phyloP scores from a whole-genome alignment of 2,113 vertebrate genomes.

The Naja naja region DNA sequence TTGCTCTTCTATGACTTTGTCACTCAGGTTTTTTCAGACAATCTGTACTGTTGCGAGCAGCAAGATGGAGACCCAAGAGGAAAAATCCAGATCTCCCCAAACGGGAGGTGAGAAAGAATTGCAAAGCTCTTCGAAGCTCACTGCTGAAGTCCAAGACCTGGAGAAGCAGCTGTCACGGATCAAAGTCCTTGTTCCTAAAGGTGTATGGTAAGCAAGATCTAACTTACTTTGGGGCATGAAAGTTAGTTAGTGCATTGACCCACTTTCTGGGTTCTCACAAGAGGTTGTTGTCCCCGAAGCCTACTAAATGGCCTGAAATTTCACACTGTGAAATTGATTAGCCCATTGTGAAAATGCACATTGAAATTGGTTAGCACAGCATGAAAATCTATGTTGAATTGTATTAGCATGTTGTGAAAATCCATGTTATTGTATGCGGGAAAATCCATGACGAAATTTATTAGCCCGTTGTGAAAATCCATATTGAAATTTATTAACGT shows the following conservation, averaged over 20 bases:
- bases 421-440: too few species aligned
- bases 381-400: neutral
- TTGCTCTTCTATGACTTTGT: neutral
- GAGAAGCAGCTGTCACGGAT: conserved; percentile 17
- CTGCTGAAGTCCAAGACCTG: conserved; percentile 5
- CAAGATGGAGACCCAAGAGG: conserved; percentile 44
- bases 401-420: neutral
- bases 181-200: neutral
- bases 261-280: neutral
- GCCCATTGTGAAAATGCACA: neutral
- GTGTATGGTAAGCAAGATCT: conserved; percentile 45
- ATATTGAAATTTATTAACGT: too few species aligned
- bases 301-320: neutral
- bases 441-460: too few species aligned
- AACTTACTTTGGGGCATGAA: neutral
- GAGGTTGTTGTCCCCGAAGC: neutral
- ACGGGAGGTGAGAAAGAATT: conserved; percentile 19
- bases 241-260: neutral
- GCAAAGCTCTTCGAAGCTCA: neutral
- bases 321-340: neutral
- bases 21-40: neutral
- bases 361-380: neutral
- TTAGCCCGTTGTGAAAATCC: too few species aligned
- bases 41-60: neutral
- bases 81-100: neutral